A percentile compares a stretch with the other conserved stretches of the same genome.
Conservation (phyloP, 1,140 invertebrate species). For the Trigoniulus corallinus region DNA sequence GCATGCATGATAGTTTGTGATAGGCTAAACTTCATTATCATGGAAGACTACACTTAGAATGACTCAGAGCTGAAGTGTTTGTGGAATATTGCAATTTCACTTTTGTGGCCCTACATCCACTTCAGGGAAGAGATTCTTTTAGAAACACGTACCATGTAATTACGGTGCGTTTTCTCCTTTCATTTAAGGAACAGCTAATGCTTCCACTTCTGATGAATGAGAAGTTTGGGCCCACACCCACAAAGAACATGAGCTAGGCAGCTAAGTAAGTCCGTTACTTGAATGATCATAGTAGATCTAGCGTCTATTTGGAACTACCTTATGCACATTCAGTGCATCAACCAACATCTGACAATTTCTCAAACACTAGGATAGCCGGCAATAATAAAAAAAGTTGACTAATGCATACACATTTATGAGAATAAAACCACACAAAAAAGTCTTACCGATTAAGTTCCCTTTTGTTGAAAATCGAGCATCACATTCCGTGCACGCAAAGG, state of each 20-base stretch:
- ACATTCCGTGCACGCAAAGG: constrained; percentile 16
- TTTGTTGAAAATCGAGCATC: constrained; percentile 15
- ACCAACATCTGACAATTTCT: neutral
- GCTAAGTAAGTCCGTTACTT: no score
- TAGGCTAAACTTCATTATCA: neutral
- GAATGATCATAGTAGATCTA: neutral
- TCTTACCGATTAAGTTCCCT: constrained; percentile 16
- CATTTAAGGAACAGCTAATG: no score
- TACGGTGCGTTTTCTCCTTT: no score
- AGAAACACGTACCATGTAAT: no score
- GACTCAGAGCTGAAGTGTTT: no score
- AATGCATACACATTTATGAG: neutral
- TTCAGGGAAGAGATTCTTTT: no score
- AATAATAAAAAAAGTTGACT: neutral
- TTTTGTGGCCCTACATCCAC: no score
- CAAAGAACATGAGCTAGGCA: no score
- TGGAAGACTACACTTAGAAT: neutral
- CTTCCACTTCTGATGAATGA: no score
- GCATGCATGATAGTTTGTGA: neutral
- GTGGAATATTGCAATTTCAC: no score
- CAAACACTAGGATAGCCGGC: neutral
- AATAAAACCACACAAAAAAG: neutral
- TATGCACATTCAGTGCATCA: neutral
- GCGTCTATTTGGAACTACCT: neutral
- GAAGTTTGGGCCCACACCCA: no score